Conservation (phyloP, 2,113 vertebrate genomes). For the Motacilla tschutschensis region DNA sequence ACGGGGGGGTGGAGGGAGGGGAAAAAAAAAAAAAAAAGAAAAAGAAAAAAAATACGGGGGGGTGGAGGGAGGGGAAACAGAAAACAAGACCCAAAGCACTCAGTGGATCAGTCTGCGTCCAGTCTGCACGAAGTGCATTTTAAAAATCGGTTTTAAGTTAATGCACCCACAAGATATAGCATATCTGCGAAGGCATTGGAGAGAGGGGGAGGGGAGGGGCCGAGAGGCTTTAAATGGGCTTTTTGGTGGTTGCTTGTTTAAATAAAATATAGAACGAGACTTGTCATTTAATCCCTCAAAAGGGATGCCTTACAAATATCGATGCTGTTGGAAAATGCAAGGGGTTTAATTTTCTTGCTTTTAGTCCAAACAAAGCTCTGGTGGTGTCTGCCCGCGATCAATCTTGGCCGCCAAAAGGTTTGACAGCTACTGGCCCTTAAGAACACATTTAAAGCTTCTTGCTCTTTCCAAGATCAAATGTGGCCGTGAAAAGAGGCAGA, state of each 20-base stretch:
- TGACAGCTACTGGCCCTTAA: slow-evolving; percentile 98
- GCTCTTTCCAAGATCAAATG: slow-evolving; percentile 92
- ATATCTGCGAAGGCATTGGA: slow-evolving; percentile 55
- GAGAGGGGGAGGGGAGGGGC: slow-evolving; percentile 58
- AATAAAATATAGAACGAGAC: slow-evolving; percentile 69
- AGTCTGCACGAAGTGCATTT: slow-evolving; percentile 47
- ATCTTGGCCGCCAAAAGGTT: slow-evolving; percentile 97
- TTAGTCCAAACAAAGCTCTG: slow-evolving; percentile 98
- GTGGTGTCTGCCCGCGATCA: slow-evolving; percentile 91
- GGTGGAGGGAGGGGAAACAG: background rate
- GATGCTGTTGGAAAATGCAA: slow-evolving; percentile 76
- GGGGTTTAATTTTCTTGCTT: slow-evolving; percentile 92
- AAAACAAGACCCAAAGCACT: background rate
- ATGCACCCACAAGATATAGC: slow-evolving; percentile 56
- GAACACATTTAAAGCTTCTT: slow-evolving; percentile 96
- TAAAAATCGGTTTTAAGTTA: slow-evolving; percentile 57
- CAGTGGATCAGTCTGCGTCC: background rate
- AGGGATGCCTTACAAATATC: slow-evolving; percentile 73
- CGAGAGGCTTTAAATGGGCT: slow-evolving; percentile 50
- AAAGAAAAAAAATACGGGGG: too few species aligned
- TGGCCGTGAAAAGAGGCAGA: slow-evolving; percentile 82
- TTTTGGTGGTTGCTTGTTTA: slow-evolving; percentile 67
- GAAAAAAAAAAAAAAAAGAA: background rate
- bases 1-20: background rate
- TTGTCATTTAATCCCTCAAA: slow-evolving; percentile 59